Evolutionary conservation across 2,888 invertebrate genomes (phyloP), one percentile per base, ranked within the genome.

Genomic region (Physocephala rufipes): DNA sequence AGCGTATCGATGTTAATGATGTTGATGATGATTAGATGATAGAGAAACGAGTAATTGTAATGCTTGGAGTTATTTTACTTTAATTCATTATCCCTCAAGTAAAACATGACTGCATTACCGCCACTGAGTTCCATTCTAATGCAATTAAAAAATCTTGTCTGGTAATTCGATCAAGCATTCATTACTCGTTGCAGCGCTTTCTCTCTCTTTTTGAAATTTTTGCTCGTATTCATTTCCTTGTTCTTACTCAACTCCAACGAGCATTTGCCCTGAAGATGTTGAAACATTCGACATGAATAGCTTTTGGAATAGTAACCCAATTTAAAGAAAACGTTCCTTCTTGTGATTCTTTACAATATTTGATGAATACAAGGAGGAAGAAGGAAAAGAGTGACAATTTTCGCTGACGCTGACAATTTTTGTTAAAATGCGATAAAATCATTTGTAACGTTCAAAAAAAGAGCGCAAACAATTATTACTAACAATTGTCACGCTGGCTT

Each of bases 381-480:
- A 9, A 36, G 36, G 9, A 9, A 36, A 36, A 36, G 36, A 36
- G 9, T 7, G 36, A 36, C n/a, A n/a, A n/a, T n/a, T n/a, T n/a
- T n/a, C n/a, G 61, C 61, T 62, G 68, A 61, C 67, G 28, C 19
- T 45, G 67, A 28, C 47, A 47, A 19, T 49, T 55, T 68, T 24
- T 61, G 61, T 24, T 21, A 30, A 62, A 59, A 19, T 36, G 36
- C 68, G 61, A 68, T 62, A 51, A 62, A 68, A 68, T 62, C 51
- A 51, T 24, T 47, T 36, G 4, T 9, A 36, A 36, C 36, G 36
- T 9, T 36, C 30, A 68, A 62, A 68, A 62, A 61, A 26, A 26
- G 43, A 61, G 51, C 21, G 61, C 30, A 68, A 68, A 68, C 62
- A 62, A 68, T 68, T 68, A 51, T 68, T 61, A 68, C 62, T 61